These are phyloP conservation scores for Tetheella fluctuosa DNA, from an alignment of 2,888 invertebrate species.

Conservation along the genomic window DNA sequence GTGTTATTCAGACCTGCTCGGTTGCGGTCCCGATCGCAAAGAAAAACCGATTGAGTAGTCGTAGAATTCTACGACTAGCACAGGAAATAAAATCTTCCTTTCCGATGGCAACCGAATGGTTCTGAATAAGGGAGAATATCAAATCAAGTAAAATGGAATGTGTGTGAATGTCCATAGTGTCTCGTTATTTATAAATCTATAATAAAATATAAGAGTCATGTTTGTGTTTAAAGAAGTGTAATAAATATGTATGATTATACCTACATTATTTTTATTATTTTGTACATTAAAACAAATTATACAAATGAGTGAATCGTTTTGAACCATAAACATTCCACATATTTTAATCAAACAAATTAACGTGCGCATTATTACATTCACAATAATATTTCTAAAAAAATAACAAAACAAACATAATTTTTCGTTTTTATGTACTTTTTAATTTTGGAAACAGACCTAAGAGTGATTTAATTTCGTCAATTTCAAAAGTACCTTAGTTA, in stretches of 20 bases:
- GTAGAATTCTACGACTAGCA: no score
- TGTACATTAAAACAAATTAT: neutral
- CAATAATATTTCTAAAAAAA: neutral
- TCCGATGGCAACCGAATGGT: no score
- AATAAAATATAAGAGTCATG: no score
- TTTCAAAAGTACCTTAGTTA: neutral
- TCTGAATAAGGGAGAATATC: no score
- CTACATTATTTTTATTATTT: no score
- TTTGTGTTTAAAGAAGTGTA: neutral
- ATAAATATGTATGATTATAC: neutral
- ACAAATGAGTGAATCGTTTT: neutral
- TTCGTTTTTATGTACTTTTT: slow-evolving; percentile 1
- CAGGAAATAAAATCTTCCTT: no score
- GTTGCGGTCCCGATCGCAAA: no score
- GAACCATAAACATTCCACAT: neutral
- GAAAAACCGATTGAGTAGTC: no score
- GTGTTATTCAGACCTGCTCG: no score
- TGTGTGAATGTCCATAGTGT: no score
- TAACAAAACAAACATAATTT: neutral
- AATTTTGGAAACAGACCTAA: neutral
- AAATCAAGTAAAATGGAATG: no score
- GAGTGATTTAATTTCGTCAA: neutral
- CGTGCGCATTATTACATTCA: neutral
- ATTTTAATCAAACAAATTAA: neutral
- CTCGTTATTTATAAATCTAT: no score